A percentile compares a stretch with the other conserved stretches of the same genome.
Evolutionary conservation across 2,113 vertebrate genomes (phyloP).

Genomic region (Pedetes capensis): DNA sequence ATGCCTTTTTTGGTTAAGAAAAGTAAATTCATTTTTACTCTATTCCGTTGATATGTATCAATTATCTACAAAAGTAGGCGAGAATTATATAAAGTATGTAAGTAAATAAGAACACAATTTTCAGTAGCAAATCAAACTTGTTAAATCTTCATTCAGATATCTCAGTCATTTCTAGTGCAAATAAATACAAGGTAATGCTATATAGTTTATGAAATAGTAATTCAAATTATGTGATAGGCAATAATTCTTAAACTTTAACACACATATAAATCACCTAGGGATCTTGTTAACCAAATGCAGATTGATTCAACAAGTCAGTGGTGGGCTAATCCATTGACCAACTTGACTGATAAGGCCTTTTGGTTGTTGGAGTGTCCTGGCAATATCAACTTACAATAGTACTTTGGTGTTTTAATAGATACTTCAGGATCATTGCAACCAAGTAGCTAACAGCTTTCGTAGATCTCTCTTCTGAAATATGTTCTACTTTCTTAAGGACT

Average conservation of each 20-base stretch:
- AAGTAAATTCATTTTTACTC: not conserved
- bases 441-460: not conserved
- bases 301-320: not conserved
- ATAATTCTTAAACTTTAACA: not conserved
- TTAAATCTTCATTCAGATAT: not conserved
- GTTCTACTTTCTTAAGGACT: not conserved
- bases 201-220: not conserved
- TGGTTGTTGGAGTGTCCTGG: not conserved
- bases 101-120: conserved; percentile 34
- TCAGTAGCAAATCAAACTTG: conserved; percentile 28
- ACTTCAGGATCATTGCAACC: not conserved
- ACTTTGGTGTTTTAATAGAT: not conserved
- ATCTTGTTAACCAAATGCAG: not conserved
- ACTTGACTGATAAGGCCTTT: not conserved
- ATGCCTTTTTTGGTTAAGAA: not conserved
- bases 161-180: conserved; percentile 8
- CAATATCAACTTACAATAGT: not conserved
- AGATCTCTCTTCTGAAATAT: not conserved
- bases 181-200: not conserved
- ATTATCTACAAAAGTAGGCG: not conserved
- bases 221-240: not conserved
- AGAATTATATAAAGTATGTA: not conserved
- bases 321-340: not conserved
- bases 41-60: not conserved
- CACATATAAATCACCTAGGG: not conserved